Evolutionary conservation across 2,888 invertebrate species (phyloP).

Genomic region (Pyrocoelia pectoralis): DNA sequence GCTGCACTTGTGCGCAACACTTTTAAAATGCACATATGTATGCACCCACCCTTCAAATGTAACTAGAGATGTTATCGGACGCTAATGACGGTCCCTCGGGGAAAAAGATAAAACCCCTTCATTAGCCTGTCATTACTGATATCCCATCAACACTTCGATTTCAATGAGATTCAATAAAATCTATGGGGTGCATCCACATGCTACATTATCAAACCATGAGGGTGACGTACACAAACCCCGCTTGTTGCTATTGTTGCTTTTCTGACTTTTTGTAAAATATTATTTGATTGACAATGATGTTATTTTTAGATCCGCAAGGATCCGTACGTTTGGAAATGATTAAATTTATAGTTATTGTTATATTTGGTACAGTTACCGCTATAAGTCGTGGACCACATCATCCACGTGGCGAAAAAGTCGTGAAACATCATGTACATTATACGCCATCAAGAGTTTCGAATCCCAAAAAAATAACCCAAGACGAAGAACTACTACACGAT

Average conservation of each 20-base stretch:
- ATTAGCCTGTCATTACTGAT: conserved; percentile 57
- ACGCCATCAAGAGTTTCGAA: conserved; percentile 63
- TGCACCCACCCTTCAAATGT: conserved; percentile 52
- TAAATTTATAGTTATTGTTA: conserved; percentile 20
- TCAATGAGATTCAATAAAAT: conserved; percentile 56
- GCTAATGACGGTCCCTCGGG: conserved; percentile 57
- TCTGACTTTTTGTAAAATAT: conserved; percentile 14
- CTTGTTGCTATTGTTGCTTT: conserved; percentile 10
- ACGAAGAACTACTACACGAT: conserved; percentile 77
- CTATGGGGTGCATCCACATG: conserved; percentile 36
- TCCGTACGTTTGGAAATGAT: conserved; percentile 16
- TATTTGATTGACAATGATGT: background rate
- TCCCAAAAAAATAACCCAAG: conserved; percentile 70
- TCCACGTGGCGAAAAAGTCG: conserved; percentile 63
- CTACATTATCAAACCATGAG: conserved; percentile 19
- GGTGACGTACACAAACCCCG: conserved; percentile 3
- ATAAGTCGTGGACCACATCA: conserved; percentile 71
- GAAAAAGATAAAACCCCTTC: conserved; percentile 52
- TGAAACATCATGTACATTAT: conserved; percentile 66
- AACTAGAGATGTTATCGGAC: conserved; percentile 59
- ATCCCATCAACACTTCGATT: conserved; percentile 55
- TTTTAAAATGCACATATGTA: conserved; percentile 53
- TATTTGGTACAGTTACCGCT: conserved; percentile 25
- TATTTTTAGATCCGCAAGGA: conserved; percentile 5
- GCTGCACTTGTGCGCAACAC: conserved; percentile 58